Evolutionary conservation across 1,140 invertebrate species (phyloP).

Genomic region (Leptinotarsa texana): DNA sequence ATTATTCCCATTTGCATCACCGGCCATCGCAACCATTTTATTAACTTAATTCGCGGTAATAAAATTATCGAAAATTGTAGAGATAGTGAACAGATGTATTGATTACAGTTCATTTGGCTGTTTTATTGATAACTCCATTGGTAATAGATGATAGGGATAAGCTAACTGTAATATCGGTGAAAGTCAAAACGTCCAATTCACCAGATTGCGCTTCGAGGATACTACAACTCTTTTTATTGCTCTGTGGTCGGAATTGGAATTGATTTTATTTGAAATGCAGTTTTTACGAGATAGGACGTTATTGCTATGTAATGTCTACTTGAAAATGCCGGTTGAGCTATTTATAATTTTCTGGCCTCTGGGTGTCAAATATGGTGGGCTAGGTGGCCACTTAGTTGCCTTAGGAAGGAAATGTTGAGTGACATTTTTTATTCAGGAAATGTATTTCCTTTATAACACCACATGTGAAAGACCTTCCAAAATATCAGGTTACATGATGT

Average conservation of each 20-base stretch:
- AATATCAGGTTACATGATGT: too few relatives aligned
- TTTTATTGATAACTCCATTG: conserved; percentile 8
- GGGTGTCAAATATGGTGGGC: too few relatives aligned
- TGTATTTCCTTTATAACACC: neutral
- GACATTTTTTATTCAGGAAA: neutral
- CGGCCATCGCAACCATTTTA: neutral
- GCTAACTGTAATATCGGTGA: neutral
- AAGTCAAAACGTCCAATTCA: neutral
- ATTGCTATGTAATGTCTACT: neutral
- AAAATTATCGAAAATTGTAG: neutral
- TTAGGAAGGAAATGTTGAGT: neutral
- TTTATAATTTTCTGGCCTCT: too few relatives aligned
- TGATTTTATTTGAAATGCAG: neutral
- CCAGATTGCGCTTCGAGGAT: neutral
- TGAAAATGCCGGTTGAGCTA: too few relatives aligned
- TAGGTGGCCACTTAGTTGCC: too few relatives aligned
- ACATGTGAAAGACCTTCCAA: too few relatives aligned
- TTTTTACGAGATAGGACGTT: neutral
- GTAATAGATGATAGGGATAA: neutral
- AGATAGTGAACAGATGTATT: neutral
- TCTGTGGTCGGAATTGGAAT: neutral
- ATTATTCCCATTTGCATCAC: too few relatives aligned
- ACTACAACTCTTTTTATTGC: neutral
- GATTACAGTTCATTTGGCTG: neutral
- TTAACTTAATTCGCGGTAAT: neutral